Evolutionary conservation across 2,797 vertebrate species (phyloP).

Genomic region (Momotus momota): DNA sequence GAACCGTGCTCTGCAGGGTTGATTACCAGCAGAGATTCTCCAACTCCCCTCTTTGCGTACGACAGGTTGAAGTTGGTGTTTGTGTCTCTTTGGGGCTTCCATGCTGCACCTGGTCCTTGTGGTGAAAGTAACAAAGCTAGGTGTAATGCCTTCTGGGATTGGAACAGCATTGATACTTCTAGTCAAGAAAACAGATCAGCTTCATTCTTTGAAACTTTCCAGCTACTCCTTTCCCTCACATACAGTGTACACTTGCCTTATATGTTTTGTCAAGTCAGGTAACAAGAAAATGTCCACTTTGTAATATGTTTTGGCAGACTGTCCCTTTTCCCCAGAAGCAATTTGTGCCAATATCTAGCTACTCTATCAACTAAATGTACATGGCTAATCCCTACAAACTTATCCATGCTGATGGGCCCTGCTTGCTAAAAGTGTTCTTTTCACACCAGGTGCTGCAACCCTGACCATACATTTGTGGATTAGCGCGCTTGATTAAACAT

Average conservation of each 20-base stretch:
- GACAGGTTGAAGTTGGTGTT: neutral
- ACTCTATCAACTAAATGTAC: constrained; percentile 18
- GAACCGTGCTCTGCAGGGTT: neutral
- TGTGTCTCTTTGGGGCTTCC: neutral
- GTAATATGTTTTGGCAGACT: neutral
- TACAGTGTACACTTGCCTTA: neutral
- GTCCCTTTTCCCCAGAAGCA: constrained; percentile 35
- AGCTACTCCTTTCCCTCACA: neutral
- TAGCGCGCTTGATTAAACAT: neutral
- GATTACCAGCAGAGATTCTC: neutral
- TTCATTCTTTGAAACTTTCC: neutral
- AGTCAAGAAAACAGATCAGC: neutral
- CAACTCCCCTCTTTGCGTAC: accelerated
- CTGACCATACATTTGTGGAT: neutral
- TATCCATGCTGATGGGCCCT: neutral
- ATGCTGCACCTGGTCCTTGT: neutral
- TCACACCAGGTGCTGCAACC: neutral
- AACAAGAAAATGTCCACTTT: neutral
- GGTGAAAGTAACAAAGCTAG: neutral
- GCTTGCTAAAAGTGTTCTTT: neutral
- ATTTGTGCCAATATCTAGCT: constrained; percentile 32
- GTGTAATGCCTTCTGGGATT: neutral
- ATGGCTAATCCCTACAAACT: neutral
- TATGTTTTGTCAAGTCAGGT: neutral
- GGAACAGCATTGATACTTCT: neutral